phyloP scores from a whole-genome alignment of 92 coral and sea anemone species.

The Desmophyllum pertusum region DNA sequence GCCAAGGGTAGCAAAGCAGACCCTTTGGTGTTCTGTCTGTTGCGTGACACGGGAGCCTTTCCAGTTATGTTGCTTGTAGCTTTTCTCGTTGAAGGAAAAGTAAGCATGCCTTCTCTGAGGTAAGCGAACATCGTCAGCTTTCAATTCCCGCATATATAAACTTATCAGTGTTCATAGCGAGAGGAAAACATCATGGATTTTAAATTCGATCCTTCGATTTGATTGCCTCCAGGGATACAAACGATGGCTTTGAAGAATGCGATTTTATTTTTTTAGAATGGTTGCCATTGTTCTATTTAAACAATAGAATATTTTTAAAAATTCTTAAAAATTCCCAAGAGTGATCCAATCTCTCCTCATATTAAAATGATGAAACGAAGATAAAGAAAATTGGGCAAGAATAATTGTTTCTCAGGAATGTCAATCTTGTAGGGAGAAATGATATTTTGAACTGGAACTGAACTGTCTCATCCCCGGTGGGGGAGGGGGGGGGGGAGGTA shows the following conservation, averaged over 20 bases:
- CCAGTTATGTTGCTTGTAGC: slow-evolving; percentile 41
- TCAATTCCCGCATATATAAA: background rate
- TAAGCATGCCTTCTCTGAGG: slow-evolving; percentile 46
- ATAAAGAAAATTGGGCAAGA: too few relatives aligned
- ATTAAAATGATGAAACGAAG: too few relatives aligned
- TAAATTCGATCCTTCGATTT: background rate
- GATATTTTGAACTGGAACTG: too few relatives aligned
- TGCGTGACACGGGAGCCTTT: slow-evolving; percentile 42
- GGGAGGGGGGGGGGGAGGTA: too few relatives aligned
- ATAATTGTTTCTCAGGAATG: too few relatives aligned
- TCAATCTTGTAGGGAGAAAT: too few relatives aligned
- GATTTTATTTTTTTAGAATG: background rate
- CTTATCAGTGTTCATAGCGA: background rate
- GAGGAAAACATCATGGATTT: background rate
- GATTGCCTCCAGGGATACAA: background rate
- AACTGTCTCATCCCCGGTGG: too few relatives aligned
- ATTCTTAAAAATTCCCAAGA: too few relatives aligned
- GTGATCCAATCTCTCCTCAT: too few relatives aligned
- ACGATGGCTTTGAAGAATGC: background rate
- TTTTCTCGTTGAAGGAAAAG: slow-evolving; percentile 21
- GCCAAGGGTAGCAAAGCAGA: slow-evolving; percentile 45
- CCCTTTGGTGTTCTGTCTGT: slow-evolving; percentile 52
- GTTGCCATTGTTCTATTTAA: too few relatives aligned
- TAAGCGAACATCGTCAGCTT: background rate
- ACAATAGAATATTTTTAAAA: too few relatives aligned